Evolutionary conservation across 2,113 vertebrate genomes (phyloP).

Genomic region (Dissostichus mawsoni): DNA sequence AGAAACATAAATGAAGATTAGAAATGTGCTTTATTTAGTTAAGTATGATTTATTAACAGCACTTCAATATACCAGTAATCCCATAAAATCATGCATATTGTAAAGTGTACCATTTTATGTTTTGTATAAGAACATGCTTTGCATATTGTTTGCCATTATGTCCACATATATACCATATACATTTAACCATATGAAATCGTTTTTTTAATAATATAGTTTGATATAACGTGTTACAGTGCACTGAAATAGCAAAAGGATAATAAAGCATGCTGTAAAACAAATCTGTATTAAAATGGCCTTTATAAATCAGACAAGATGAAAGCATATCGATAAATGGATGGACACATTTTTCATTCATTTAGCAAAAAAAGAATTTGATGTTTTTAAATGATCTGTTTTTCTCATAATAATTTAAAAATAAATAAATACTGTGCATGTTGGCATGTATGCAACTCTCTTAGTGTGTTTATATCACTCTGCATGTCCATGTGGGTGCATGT

Average conservation of each 20-base stretch:
- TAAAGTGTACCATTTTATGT: conserved; percentile 1
- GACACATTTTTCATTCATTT: not conserved
- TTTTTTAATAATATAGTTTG: not conserved
- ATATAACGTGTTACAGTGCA: not conserved
- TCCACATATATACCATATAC: too few species aligned
- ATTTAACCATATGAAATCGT: not conserved
- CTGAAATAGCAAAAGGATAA: not conserved
- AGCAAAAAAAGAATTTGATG: not conserved
- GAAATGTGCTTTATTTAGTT: conserved; percentile 40
- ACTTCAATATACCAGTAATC: conserved; percentile 3
- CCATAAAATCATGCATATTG: not conserved
- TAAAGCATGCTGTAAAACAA: not conserved
- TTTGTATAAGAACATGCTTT: not conserved
- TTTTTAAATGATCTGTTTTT: too few species aligned
- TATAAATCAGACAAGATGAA: not conserved
- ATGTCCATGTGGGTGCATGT: not conserved
- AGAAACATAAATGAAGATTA: conserved; percentile 56
- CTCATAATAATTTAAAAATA: not conserved
- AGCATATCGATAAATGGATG: not conserved
- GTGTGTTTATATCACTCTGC: conserved; percentile 1
- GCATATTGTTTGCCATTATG: not conserved
- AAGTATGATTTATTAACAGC: conserved; percentile 32
- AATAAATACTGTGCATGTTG: too few species aligned
- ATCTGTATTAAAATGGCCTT: not conserved
- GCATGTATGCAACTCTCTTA: not conserved